Evolutionary conservation across 53 echinoderm and acorn worm species (phyloP).

Genomic region (Mesocentrotus franciscanus): DNA sequence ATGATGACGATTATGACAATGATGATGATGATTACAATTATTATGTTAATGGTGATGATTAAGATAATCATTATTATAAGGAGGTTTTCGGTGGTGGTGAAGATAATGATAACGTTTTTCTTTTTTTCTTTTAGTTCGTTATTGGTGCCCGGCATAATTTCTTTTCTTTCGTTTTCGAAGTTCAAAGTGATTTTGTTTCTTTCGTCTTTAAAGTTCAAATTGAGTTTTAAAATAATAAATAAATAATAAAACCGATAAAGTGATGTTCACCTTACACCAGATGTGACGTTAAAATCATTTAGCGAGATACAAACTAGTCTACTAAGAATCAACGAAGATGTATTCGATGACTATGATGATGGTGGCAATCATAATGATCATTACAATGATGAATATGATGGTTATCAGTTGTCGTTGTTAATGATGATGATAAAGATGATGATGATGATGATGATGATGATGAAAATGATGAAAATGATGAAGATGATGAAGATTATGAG

Average conservation of each 20-base stretch:
- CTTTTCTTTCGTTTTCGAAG: too few species aligned
- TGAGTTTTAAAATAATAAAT: too few species aligned
- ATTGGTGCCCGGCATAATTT: too few species aligned
- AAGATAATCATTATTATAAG: neutral
- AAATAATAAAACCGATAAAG: neutral
- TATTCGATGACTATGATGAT: neutral
- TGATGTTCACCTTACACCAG: neutral
- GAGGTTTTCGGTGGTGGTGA: neutral
- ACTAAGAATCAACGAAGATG: neutral
- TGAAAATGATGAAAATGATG: neutral
- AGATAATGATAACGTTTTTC: neutral
- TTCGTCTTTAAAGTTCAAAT: too few species aligned
- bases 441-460: neutral
- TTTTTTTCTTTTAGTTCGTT: too few species aligned
- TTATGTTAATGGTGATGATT: neutral
- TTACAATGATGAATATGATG: neutral
- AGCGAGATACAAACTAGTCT: too few species aligned
- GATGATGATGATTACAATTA: neutral
- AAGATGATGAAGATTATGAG: neutral
- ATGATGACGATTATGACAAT: constrained; percentile 10
- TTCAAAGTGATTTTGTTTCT: too few species aligned
- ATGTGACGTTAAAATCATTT: too few species aligned
- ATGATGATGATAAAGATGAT: neutral
- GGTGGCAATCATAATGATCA: neutral
- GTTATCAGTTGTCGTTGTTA: neutral